These are phyloP conservation scores for Actinia equina DNA, from an alignment of 64 coral and sea anemone genomes.

Conservation along the genomic window DNA sequence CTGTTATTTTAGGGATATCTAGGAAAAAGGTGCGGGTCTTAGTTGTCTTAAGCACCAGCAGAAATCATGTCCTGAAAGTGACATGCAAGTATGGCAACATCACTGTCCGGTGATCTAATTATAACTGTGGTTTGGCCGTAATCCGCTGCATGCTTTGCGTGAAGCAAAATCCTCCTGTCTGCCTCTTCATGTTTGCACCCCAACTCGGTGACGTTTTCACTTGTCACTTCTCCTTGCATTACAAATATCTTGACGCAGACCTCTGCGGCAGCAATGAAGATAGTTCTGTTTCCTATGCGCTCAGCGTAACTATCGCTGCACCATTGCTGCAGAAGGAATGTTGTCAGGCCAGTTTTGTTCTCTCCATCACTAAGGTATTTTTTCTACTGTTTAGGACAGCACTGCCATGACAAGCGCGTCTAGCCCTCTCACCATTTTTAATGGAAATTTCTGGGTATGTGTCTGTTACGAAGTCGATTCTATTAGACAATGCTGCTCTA, in stretches of 20 bases:
- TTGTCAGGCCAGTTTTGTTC: conserved; percentile 43
- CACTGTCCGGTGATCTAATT: neutral
- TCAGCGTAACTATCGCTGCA: neutral
- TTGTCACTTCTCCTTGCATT: neutral
- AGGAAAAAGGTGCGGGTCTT: neutral
- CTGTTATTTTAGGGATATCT: neutral
- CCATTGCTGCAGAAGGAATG: conserved; percentile 52
- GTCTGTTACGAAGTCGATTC: conserved; percentile 51
- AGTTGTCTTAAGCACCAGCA: neutral
- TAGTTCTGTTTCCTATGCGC: neutral
- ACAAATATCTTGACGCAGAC: neutral
- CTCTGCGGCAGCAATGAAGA: neutral
- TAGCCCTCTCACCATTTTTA: conserved; percentile 34
- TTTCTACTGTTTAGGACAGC: conserved; percentile 66
- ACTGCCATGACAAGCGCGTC: conserved; percentile 16
- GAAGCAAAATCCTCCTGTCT: neutral
- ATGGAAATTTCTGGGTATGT: conserved; percentile 41
- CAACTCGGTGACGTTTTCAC: neutral
- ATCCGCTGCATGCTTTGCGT: neutral
- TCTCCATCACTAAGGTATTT: conserved; percentile 59
- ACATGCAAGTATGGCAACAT: neutral
- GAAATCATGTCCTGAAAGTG: conserved; percentile 8
- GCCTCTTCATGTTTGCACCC: neutral
- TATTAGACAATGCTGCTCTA: conserved; percentile 1
- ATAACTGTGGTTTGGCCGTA: neutral